Base-by-base conservation (phyloP, 2,888 invertebrate genomes). In the Latrodectus hesperus region DNA sequence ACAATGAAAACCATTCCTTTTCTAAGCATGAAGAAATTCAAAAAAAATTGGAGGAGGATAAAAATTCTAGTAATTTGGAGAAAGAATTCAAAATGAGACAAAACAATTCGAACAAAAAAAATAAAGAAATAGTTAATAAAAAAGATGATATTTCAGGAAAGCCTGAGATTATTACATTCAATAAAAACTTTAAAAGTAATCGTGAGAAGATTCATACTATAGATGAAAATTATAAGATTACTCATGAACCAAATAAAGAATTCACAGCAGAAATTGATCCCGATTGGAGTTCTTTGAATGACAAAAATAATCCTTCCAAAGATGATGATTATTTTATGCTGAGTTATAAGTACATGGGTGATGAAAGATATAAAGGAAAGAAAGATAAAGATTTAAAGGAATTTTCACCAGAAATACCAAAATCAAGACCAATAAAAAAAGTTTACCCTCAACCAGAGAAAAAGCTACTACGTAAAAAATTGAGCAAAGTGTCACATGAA, bases 281-380 rank as follows among this genome's bases (percentile, higher is more conserved):
- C 22, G 70, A 70, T 9, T 78, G 78, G 78, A 12, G 14, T 53
- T 53, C 78, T 1, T 68, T 16, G 53, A 53, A 55, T 55, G 16
- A 9, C 2, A 70, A 67, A 12, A 52, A 70, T 14, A 38, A 55
- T 10, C 22, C 16, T 5, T 26, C 51, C 10, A n/a, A 22, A 16
- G 51, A 53, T 3, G 53, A 77, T 60, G 67, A 14, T 22, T 64
- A 67, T 14, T 81, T 73, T 55, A 12, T 81, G 16, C 8, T 73
- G 12, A 87, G 77, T 22, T 87, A 72, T n/a, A 81, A 81, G 65
- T 81, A 81, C 22, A 87, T 14, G 67, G 81, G 86, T 3, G 38
- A 75, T 55, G 17, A 67, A 76, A 65, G 67, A 52, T 16, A 71
- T 49, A 38, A 38, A 38, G 38, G 6, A 70, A 49, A 14, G 8